phyloP scores from a whole-genome alignment of 2,797 vertebrate genomes.

The Gymnodraco acuticeps region DNA sequence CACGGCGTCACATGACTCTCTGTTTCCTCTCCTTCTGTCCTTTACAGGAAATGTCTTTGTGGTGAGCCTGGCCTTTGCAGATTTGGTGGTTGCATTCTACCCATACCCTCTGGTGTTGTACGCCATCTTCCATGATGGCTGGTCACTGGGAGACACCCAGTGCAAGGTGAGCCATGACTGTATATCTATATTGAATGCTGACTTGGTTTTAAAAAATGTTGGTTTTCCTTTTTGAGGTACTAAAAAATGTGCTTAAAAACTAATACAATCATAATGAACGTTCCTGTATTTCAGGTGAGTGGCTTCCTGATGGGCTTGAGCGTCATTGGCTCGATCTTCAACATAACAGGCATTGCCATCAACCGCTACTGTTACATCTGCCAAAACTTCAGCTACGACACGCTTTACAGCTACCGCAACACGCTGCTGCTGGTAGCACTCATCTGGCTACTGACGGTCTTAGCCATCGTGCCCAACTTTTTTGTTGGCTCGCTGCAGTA shows the following conservation, averaged over 20 bases:
- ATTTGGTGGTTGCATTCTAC: slow-evolving; percentile 91
- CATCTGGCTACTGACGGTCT: slow-evolving; percentile 87
- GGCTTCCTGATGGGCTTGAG: slow-evolving; percentile 92
- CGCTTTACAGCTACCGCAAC: slow-evolving; percentile 84
- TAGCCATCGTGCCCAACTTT: slow-evolving; percentile 89
- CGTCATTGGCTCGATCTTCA: slow-evolving; percentile 92
- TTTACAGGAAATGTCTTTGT: slow-evolving; percentile 89
- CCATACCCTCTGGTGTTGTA: slow-evolving; percentile 89
- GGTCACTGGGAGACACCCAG: slow-evolving; percentile 88
- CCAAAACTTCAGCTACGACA: slow-evolving; percentile 87
- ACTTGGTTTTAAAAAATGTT: background rate
- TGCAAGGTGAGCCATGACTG: slow-evolving; percentile 82
- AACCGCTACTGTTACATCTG: slow-evolving; percentile 92
- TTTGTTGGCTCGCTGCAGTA: slow-evolving; percentile 90
- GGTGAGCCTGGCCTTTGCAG: slow-evolving; percentile 90
- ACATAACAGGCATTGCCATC: slow-evolving; percentile 90
- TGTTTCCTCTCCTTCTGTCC: slow-evolving; percentile 21
- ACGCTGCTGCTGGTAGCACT: slow-evolving; percentile 84
- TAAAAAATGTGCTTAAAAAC: background rate
- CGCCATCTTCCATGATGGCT: slow-evolving; percentile 89
- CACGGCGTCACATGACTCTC: background rate
- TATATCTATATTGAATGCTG: background rate
- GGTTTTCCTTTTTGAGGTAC: background rate
- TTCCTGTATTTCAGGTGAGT: slow-evolving; percentile 64
- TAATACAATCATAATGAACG: background rate